Evolutionary conservation across 53 echinoderm and acorn worm genomes (phyloP), one percentile per base, ranked within the genome.

Genomic region (Pentamera pediparva): DNA sequence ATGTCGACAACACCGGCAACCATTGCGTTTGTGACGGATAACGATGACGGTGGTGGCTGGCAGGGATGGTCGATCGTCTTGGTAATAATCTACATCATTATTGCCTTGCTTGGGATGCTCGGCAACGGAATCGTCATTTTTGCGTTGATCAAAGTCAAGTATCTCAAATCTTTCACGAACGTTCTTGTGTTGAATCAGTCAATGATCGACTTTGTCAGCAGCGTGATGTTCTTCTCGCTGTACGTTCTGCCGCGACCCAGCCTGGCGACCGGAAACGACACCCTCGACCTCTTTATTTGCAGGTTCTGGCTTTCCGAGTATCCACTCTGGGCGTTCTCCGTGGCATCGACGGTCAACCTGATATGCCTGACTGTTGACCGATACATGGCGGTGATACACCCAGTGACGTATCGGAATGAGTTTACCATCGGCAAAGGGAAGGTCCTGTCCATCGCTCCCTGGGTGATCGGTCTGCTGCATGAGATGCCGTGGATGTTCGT

Each of bases 301-400:
- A 91, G 84, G 56, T 78, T 91, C 38, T 91, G 91, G 91, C 49
- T 65, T 17, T 91, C 91, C 12, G 91, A 83, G 39, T 91, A 84
- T 64, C 86, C 87, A 0, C 77, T 91, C 28, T 91, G 91, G 91
- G 84, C 80, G 4, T 74, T 83, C 54, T 86, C 83, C 18, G 91
- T 84, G 35, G 70, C 83, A 22, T 91, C 91, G 6, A 91, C 91
- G 1, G 81, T 86, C 49, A 91, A 91, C 48, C 83, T 91, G 6
- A 87, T 91, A 2, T 84, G 84, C 31, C 56, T 91, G 37, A 91
- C 91, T 10, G 28, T 91, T 10, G 91, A 91, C 59, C 63, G 91
- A 15, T 91, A 76, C 56, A 80, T 85, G 25, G 91, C 91, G 27
- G 82, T 91, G 28, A 83, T 87, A 25, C 86, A 91, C 55, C 91